phyloP scores from a whole-genome alignment of 1,140 invertebrate genomes.

The Papilio aristodemus region DNA sequence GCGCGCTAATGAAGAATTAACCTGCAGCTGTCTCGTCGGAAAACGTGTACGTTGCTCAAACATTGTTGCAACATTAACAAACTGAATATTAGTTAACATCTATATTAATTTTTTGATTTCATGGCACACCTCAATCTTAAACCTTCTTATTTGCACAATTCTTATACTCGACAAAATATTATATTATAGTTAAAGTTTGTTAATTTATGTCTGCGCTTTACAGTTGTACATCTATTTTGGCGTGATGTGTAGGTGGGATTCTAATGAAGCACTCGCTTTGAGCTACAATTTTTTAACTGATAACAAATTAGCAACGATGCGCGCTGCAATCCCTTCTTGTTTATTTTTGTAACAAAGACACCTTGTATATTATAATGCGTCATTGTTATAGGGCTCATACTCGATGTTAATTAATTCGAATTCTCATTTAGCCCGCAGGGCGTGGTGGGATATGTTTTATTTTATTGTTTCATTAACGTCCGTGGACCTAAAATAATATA shows the following conservation, averaged over 20 bases:
- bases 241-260: neutral
- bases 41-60: constrained; percentile 31
- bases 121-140: too few relatives aligned
- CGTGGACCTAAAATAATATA: constrained; percentile 17
- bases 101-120: neutral
- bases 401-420: constrained; percentile 23
- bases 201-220: too few relatives aligned
- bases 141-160: too few relatives aligned
- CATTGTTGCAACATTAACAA: neutral
- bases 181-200: too few relatives aligned
- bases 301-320: neutral
- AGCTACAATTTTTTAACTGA: neutral
- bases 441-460: constrained; percentile 18
- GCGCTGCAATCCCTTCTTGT: neutral
- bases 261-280: neutral
- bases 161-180: too few relatives aligned
- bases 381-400: neutral
- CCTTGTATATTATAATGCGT: constrained; percentile 1
- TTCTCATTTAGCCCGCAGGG: constrained; percentile 9
- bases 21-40: constrained; percentile 34
- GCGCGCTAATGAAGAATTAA: constrained; percentile 38
- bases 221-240: neutral
- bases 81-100: neutral
- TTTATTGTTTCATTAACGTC: constrained; percentile 18
- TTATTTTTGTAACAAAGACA: neutral